phyloP scores from a whole-genome alignment of 2,797 vertebrate species.

The Ateles fusciceps region DNA sequence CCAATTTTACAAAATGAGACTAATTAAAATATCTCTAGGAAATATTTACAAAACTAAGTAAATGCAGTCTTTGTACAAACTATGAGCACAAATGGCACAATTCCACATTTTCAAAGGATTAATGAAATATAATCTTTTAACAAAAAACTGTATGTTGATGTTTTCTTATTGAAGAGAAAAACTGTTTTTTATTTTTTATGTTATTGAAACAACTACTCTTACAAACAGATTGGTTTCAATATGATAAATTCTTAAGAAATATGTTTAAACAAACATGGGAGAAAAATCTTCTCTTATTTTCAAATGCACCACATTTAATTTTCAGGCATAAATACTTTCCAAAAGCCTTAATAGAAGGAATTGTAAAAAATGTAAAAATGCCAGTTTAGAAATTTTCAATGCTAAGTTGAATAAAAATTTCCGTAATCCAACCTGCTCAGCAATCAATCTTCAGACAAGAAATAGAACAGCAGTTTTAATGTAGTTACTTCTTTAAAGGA shows the following conservation, averaged over 20 bases:
- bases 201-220: background rate
- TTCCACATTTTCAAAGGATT: background rate
- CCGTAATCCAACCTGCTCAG: conserved; percentile 6
- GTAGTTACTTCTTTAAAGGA: background rate
- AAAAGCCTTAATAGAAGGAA: background rate
- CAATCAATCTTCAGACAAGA: background rate
- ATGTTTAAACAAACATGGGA: background rate
- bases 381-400: conserved; percentile 44
- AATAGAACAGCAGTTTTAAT: conserved; percentile 27
- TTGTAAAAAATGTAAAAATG: conserved; percentile 18
- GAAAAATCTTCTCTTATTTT: background rate
- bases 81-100: background rate
- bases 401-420: conserved; percentile 49
- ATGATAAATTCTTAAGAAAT: background rate
- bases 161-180: background rate
- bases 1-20: background rate
- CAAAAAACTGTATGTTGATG: background rate
- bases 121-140: background rate
- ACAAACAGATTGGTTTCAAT: background rate
- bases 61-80: background rate
- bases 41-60: background rate
- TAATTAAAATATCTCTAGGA: background rate
- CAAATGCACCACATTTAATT: background rate
- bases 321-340: conserved; percentile 49
- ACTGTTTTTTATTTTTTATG: background rate